Conservation (phyloP, 1,140 invertebrate genomes). For the Potamilus streckersoni region DNA sequence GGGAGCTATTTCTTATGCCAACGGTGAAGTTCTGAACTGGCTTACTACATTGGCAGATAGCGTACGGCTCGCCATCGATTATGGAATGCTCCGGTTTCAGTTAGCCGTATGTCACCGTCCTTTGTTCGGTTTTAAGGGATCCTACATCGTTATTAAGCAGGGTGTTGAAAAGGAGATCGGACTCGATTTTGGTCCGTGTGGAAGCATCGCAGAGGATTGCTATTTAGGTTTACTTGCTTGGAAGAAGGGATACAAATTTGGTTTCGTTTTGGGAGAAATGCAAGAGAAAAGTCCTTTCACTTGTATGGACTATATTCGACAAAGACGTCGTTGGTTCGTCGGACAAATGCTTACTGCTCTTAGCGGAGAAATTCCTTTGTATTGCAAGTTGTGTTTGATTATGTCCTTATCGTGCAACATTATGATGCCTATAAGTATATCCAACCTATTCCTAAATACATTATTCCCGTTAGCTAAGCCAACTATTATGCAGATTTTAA, state of each 20-base stretch:
- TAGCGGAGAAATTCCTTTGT: constrained; percentile 84
- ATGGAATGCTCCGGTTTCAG: constrained; percentile 94
- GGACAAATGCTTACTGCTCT: constrained; percentile 94
- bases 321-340: constrained; percentile 95
- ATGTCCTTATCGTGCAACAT: constrained; percentile 96
- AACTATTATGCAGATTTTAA: constrained; percentile 79
- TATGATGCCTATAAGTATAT: constrained; percentile 90
- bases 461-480: constrained; percentile 89
- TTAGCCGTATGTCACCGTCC: constrained; percentile 94
- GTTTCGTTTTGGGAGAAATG: constrained; percentile 79
- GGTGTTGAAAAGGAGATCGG: constrained; percentile 88
- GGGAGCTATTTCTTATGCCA: constrained; percentile 96
- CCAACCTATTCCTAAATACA: constrained; percentile 86
- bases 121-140: constrained; percentile 91
- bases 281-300: constrained; percentile 97
- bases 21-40: constrained; percentile 95
- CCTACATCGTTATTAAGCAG: constrained; percentile 75
- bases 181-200: constrained; percentile 94
- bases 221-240: constrained; percentile 92
- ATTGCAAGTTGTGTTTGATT: constrained; percentile 84
- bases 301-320: constrained; percentile 92
- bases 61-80: constrained; percentile 87
- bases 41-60: constrained; percentile 95
- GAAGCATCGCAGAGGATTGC: constrained; percentile 94
- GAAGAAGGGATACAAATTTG: constrained; percentile 65